Evolutionary conservation across 2,888 invertebrate species (phyloP), one percentile per base, ranked within the genome.

Genomic region (Terebella lapidaria): DNA sequence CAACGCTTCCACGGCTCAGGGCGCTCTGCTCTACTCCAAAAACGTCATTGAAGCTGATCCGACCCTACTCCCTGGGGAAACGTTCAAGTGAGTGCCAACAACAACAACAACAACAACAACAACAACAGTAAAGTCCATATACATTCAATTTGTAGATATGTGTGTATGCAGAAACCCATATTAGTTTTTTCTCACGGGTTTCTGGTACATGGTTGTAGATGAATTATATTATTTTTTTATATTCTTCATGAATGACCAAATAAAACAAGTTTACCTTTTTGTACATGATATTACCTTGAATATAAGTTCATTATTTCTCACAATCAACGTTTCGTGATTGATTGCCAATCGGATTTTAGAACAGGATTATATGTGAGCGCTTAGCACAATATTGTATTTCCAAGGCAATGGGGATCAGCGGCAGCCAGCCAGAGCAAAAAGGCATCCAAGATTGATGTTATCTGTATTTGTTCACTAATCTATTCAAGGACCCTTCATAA

Each of bases 1-100:
- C 47, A 63, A 60, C 45, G 65, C 65, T 1, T 61, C 61, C 10
- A 65, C 54, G 1, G 54, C 49, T 18, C 27, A 61, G 24, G 65
- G 65, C n/a, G 63, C 63, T 20, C 45, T 65, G 30, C 52, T 51
- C 4, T 46, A 54, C 22, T 45, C 61, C 26, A n/a, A 57, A 4
- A 53, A 58, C 3, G 52, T 49, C 3, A 56, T 65, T 22, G 26
- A 42, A 5, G 22, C 5, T 10, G 28, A 53, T 22, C 5, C 53
- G 27, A 53, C 15, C 28, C 10, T 25, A 28, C 28, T 53, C 15
- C 27, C 53, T 27, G 29, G 26, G 4, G 4, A 53, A 26, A 53
- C 53, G 4, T 27, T 53, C 28, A 25, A 53, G 53, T 53, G 28
- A 53, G 53, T 53, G n/a, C 42, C n/a, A 35, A 15, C 42, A 35